These are phyloP conservation scores for Argopecten irradians DNA, from an alignment of 1,140 invertebrate species.

Conservation along the genomic window DNA sequence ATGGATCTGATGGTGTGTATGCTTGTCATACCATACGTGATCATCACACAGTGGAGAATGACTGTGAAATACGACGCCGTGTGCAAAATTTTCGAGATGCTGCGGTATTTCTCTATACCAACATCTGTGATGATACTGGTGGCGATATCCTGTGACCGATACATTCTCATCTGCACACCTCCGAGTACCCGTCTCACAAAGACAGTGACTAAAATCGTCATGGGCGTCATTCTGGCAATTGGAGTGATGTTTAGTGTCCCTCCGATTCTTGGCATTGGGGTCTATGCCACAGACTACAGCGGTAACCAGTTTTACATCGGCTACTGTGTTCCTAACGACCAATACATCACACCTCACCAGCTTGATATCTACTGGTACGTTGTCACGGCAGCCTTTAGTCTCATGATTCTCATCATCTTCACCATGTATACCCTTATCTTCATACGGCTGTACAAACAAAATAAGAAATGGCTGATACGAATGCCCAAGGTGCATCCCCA, in stretches of 20 bases:
- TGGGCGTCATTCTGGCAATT: slow-evolving; percentile 51
- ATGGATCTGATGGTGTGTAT: slow-evolving; percentile 64
- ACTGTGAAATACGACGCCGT: slow-evolving; percentile 59
- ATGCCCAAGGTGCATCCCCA: slow-evolving; percentile 2
- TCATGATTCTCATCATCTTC: slow-evolving; percentile 58
- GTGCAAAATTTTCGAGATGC: slow-evolving; percentile 61
- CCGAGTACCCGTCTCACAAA: slow-evolving; percentile 45
- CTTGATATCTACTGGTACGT: slow-evolving; percentile 62
- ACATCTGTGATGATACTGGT: slow-evolving; percentile 63
- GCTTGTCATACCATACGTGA: slow-evolving; percentile 62
- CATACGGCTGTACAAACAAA: slow-evolving; percentile 57
- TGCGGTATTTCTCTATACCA: slow-evolving; percentile 57
- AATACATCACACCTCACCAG: slow-evolving; percentile 39
- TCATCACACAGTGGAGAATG: slow-evolving; percentile 62
- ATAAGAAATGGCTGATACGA: slow-evolving; percentile 44
- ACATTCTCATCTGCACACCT: slow-evolving; percentile 58
- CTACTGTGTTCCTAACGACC: slow-evolving; percentile 56
- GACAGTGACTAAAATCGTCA: slow-evolving; percentile 44
- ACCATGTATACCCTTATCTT: slow-evolving; percentile 63
- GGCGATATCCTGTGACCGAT: slow-evolving; percentile 66
- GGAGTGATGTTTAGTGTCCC: slow-evolving; percentile 55
- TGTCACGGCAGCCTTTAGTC: slow-evolving; percentile 54
- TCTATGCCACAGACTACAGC: slow-evolving; percentile 47
- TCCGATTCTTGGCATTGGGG: slow-evolving; percentile 57
- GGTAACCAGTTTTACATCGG: slow-evolving; percentile 44